Percentiles rank a stretch among this genome's conserved stretches.
phyloP scores from a whole-genome alignment of 2,888 invertebrate species.

The Penaeus monodon region DNA sequence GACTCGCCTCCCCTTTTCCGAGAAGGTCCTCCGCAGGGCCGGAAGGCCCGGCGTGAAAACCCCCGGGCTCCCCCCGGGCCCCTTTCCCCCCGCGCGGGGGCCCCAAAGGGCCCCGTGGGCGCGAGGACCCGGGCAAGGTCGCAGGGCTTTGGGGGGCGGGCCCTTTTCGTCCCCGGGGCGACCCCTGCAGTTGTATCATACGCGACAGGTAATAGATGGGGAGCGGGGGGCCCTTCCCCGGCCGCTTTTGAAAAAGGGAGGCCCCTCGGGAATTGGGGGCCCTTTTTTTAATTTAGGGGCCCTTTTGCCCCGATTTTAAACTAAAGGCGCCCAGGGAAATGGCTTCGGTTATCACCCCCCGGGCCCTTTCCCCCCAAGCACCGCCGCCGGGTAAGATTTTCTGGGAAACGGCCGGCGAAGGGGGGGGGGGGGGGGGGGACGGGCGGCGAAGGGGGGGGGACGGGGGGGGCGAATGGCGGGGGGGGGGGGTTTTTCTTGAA shows the following conservation, averaged over 20 bases:
- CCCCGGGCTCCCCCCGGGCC: too few relatives aligned
- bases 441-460: too few relatives aligned
- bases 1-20: too few relatives aligned
- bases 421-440: too few relatives aligned
- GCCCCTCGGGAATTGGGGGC: slow-evolving; percentile 38
- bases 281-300: slow-evolving; percentile 56
- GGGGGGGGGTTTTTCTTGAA: too few relatives aligned
- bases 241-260: slow-evolving; percentile 39
- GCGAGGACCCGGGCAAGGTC: not conserved
- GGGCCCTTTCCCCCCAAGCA: too few relatives aligned
- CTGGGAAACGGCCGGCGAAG: too few relatives aligned
- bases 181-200: slow-evolving; percentile 59
- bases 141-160: not conserved
- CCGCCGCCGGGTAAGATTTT: too few relatives aligned
- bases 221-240: slow-evolving; percentile 44
- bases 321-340: slow-evolving; percentile 27
- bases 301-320: slow-evolving; percentile 28
- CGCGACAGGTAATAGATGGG: slow-evolving; percentile 58
- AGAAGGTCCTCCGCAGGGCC: too few relatives aligned
- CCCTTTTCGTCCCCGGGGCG: slow-evolving; percentile 20
- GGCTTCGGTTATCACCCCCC: slow-evolving; percentile 34
- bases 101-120: too few relatives aligned
- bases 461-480: too few relatives aligned
- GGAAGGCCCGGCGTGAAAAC: too few relatives aligned
- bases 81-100: not conserved